These are phyloP conservation scores for Leptestheria dahalacensis DNA, from an alignment of 1,140 invertebrate genomes.

Conservation along the genomic window DNA sequence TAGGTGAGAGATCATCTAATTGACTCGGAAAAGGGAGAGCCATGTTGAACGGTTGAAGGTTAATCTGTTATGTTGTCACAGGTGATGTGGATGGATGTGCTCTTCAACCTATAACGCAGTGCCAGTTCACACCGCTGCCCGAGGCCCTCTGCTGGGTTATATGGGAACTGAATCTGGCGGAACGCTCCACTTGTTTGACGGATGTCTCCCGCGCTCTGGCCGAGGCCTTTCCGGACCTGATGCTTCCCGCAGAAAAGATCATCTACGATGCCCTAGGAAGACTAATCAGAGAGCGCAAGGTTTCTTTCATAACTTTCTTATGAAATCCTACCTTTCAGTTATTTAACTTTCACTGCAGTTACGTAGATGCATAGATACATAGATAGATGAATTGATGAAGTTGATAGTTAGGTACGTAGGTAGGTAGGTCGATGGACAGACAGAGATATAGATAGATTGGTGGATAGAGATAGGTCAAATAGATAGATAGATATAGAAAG, in stretches of 20 bases:
- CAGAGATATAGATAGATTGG: too few species aligned
- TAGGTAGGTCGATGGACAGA: too few species aligned
- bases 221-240: constrained; percentile 61
- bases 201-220: constrained; percentile 2
- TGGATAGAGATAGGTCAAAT: too few species aligned
- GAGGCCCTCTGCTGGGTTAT: constrained; percentile 86
- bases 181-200: constrained; percentile 36
- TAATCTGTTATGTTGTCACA: neutral
- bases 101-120: constrained; percentile 69
- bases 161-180: constrained; percentile 63
- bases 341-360: too few species aligned
- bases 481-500: too few species aligned
- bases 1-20: neutral
- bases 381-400: too few species aligned
- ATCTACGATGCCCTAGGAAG: constrained; percentile 75
- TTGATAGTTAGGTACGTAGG: too few species aligned
- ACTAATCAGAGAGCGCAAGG: constrained; percentile 68
- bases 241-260: constrained; percentile 61
- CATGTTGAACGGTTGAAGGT: too few species aligned
- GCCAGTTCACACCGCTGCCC: constrained; percentile 84
- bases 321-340: neutral
- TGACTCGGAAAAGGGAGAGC: neutral
- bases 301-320: constrained; percentile 18
- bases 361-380: too few species aligned
- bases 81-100: constrained; percentile 60